phyloP scores from a whole-genome alignment of 1,140 invertebrate genomes.

The Lerema accius region DNA sequence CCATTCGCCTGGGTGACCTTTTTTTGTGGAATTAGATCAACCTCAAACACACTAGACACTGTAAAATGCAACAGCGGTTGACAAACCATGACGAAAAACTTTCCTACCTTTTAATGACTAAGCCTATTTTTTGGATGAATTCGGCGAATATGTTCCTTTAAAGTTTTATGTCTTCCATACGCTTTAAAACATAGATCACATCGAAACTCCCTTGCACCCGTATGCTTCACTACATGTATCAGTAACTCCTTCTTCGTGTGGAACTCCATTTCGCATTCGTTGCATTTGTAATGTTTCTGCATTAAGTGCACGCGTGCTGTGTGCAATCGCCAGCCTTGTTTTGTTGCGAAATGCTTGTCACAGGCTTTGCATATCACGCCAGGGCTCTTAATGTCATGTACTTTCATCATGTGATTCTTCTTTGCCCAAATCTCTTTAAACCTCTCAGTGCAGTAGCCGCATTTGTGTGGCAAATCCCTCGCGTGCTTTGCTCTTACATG shows the following conservation, averaged over 20 bases:
- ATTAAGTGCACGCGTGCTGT: slow-evolving; percentile 64
- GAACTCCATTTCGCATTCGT: slow-evolving; percentile 66
- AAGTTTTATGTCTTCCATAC: slow-evolving; percentile 61
- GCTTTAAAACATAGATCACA: slow-evolving; percentile 81
- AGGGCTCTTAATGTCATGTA: slow-evolving; percentile 55
- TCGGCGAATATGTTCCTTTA: slow-evolving; percentile 90
- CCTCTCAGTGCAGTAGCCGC: slow-evolving; percentile 49
- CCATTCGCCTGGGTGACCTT: no score
- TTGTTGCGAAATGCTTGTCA: slow-evolving; percentile 57
- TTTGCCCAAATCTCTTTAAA: slow-evolving; percentile 58
- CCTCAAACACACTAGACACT: no score
- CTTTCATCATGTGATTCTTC: slow-evolving; percentile 50
- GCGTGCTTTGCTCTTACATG: slow-evolving; percentile 43
- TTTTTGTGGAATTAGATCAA: no score
- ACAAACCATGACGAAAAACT: no score
- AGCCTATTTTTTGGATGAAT: slow-evolving; percentile 40
- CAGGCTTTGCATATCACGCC: slow-evolving; percentile 64
- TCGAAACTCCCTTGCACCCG: slow-evolving; percentile 78
- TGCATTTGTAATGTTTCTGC: slow-evolving; percentile 64
- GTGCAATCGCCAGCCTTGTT: slow-evolving; percentile 53
- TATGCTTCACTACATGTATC: slow-evolving; percentile 81
- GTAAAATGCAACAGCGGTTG: no score
- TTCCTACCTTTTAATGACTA: no score
- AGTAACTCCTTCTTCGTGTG: slow-evolving; percentile 61
- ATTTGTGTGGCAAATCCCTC: slow-evolving; percentile 46